phyloP scores from a whole-genome alignment of 2,797 vertebrate genomes.

The Betta splendens region DNA sequence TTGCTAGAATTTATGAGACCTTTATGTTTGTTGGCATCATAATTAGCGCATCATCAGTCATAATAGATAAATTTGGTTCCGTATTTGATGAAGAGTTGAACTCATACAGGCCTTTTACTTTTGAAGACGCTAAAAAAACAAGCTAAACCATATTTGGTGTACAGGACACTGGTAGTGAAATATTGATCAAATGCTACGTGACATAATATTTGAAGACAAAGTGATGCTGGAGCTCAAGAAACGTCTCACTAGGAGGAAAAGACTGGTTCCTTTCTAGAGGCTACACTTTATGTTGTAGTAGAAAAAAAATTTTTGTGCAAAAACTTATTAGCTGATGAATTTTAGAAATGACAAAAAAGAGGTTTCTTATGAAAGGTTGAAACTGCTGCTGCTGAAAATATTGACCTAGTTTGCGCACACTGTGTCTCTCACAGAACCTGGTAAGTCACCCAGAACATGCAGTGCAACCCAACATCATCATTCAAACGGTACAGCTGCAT shows the following conservation, averaged over 20 bases:
- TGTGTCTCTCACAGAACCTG: background rate
- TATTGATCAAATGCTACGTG: no score
- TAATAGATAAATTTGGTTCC: no score
- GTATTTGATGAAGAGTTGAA: no score
- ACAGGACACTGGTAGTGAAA: no score
- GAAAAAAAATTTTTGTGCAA: background rate
- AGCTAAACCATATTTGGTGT: no score
- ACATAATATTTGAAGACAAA: no score
- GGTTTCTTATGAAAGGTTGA: background rate
- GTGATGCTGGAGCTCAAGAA: background rate
- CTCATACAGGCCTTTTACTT: no score
- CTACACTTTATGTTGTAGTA: background rate
- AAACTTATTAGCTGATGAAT: background rate
- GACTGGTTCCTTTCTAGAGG: background rate
- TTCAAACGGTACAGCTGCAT: constrained; percentile 16
- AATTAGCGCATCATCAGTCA: no score
- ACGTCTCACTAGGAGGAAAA: background rate
- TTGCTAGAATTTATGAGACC: no score
- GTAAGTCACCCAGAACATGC: no score
- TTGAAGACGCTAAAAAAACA: no score
- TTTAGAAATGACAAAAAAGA: background rate
- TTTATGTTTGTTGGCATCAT: no score
- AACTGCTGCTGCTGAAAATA: background rate
- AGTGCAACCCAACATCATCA: constrained; percentile 16
- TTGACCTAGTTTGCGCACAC: constrained; percentile 22